Conservation (phyloP, 2,113 vertebrate species). For the Calidris pugnax region DNA sequence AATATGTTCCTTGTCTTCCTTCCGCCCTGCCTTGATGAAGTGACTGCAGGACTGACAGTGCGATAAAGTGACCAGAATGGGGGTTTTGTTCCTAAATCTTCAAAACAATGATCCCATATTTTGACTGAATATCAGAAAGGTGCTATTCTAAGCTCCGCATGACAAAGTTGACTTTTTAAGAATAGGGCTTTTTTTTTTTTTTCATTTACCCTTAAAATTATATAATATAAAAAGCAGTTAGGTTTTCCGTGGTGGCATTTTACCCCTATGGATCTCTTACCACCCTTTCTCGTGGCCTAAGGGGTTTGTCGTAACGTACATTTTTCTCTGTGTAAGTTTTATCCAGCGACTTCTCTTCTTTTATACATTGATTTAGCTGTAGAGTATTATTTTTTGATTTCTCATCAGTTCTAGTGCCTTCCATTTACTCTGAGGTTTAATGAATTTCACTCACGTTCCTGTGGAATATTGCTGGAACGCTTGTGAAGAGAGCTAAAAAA, state of each 20-base stretch:
- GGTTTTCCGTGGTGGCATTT: neutral
- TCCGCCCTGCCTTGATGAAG: neutral
- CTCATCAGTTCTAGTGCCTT: slow-evolving; percentile 2
- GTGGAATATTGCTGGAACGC: neutral
- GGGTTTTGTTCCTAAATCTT: neutral
- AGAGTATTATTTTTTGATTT: neutral
- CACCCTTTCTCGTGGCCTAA: neutral
- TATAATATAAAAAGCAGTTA: neutral
- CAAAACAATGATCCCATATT: neutral
- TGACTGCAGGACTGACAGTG: neutral
- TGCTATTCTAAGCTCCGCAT: neutral
- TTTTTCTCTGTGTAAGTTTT: neutral
- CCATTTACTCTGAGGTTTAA: neutral
- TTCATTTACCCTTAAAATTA: neutral
- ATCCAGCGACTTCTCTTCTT: neutral
- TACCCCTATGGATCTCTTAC: neutral
- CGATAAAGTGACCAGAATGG: neutral
- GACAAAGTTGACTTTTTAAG: neutral
- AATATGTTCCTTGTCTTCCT: neutral
- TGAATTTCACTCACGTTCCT: neutral
- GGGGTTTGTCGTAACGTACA: neutral
- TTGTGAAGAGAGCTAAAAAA: neutral
- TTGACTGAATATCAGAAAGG: neutral
- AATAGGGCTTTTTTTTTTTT: neutral
- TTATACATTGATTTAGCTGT: neutral